Conservation (phyloP, 2,888 invertebrate genomes). For the Drosophila lacicola region DNA sequence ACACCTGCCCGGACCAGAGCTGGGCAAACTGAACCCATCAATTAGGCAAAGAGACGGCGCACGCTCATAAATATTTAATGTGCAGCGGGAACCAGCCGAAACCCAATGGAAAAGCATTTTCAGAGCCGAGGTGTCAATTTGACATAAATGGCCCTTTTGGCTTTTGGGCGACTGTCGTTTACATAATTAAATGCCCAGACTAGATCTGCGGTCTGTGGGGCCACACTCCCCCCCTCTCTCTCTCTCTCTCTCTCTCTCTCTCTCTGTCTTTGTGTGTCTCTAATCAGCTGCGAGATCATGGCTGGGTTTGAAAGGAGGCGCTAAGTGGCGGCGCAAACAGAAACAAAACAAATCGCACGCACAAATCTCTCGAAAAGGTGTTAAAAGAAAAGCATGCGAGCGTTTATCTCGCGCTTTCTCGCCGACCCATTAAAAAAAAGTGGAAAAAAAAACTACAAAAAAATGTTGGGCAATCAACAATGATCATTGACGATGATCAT, state of each 20-base stretch:
- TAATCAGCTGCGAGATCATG: conserved; percentile 62
- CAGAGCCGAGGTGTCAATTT: conserved; percentile 74
- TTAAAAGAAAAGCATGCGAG: conserved; percentile 77
- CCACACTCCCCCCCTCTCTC: neutral
- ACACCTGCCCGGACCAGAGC: conserved; percentile 53
- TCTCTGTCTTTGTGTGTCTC: conserved; percentile 10
- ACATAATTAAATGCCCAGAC: conserved; percentile 77
- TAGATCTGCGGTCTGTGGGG: conserved; percentile 18
- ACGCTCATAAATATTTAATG: conserved; percentile 79
- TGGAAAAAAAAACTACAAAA: neutral
- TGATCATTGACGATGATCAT: conserved; percentile 22
- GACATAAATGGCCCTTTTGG: conserved; percentile 72
- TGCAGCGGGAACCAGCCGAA: conserved; percentile 18
- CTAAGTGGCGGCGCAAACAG: conserved; percentile 74
- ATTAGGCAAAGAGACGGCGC: conserved; percentile 71
- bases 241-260: conserved; percentile 20
- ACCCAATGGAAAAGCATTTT: conserved; percentile 36
- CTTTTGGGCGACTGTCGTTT: conserved; percentile 59
- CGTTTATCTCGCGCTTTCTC: conserved; percentile 77
- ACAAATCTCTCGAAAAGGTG: conserved; percentile 81
- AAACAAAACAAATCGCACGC: conserved; percentile 68
- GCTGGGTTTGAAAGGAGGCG: conserved; percentile 62
- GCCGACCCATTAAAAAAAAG: conserved; percentile 61
- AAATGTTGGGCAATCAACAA: neutral
- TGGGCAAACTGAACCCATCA: conserved; percentile 67